These are phyloP conservation scores for Neoniphon sammara DNA, from an alignment of 2,797 vertebrate genomes.

Conservation along the genomic window DNA sequence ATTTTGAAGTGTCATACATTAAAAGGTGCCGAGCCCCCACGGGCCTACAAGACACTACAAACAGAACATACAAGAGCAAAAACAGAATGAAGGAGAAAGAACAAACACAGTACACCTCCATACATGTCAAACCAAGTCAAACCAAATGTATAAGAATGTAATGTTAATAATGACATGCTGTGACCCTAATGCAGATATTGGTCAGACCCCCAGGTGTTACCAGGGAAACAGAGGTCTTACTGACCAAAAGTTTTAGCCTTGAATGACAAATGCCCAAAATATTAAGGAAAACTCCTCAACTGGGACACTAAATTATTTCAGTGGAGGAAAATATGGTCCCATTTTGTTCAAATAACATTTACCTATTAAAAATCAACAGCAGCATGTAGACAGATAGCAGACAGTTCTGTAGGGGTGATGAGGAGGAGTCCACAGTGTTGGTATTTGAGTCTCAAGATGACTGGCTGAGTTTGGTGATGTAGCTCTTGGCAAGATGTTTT, in stretches of 20 bases:
- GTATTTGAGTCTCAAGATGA: no score
- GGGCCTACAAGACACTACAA: no score
- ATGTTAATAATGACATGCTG: constrained; percentile 16
- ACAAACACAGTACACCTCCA: no score
- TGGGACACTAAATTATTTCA: neutral
- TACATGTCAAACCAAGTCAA: no score
- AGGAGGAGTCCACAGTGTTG: no score
- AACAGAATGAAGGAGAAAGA: no score
- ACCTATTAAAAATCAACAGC: neutral
- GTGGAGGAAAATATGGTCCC: neutral
- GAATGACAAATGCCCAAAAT: constrained; percentile 19
- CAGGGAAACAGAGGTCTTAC: constrained; percentile 27
- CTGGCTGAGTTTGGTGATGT: no score
- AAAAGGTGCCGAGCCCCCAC: no score
- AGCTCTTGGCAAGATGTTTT: neutral
- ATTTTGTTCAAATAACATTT: neutral
- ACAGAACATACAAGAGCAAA: no score
- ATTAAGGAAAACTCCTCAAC: neutral
- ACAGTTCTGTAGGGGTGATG: no score
- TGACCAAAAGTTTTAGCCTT: constrained; percentile 28
- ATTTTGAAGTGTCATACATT: no score
- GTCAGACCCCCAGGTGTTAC: constrained; percentile 19
- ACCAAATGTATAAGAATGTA: neutral
- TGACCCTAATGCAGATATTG: constrained; percentile 31
- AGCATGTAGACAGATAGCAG: no score